Evolutionary conservation across 1,140 invertebrate species (phyloP), one percentile per base, ranked within the genome.

Genomic region (Xylocopa sonorina): DNA sequence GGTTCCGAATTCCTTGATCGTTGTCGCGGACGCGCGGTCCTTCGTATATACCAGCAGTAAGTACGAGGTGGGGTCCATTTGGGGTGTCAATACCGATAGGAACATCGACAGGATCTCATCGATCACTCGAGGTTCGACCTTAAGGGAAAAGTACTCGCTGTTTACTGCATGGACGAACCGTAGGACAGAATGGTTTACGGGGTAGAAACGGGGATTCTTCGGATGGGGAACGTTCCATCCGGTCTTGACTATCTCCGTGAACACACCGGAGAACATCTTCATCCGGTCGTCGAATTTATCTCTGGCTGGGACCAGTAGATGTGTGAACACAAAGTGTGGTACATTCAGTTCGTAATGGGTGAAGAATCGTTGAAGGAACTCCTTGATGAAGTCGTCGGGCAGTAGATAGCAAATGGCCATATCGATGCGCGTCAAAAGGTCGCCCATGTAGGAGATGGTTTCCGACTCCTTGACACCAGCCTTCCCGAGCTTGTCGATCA

Each of bases 351-450:
- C 5, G 0, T 29, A 0, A 7, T 86, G 48, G 32, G 81, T 75
- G 6, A 89, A 60, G 51, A 83, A 88, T 48, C 60, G 81, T 3
- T 18, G 2, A 0, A 90, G 1, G 0, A 89, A 34, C 0, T 29
- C 6, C 16, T 74, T 14, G n/a, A 48, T 60, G 16, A 88, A 78
- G 1, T 83, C 57, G 0, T 88, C 80, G 0, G 85, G n/a, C 4
- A 90, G 27, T 0, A 81, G 10, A 18, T 82, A 67, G 46, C 60
- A 81, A 4, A 79, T 41, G 0, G 46, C 9, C 0, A 12, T n/a
- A 10, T 75, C 63, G 10, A 89, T 63, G 0, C 32, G 32, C 0
- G 18, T 2, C 5, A 90, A 51, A 3, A 80, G n/a, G 9, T 0
- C 0, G 4, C 0, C 10, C 1, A 50, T 32, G 12, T 34, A 16